Base-by-base conservation (phyloP, 2,797 vertebrate genomes). In the Xenopus petersii region DNA sequence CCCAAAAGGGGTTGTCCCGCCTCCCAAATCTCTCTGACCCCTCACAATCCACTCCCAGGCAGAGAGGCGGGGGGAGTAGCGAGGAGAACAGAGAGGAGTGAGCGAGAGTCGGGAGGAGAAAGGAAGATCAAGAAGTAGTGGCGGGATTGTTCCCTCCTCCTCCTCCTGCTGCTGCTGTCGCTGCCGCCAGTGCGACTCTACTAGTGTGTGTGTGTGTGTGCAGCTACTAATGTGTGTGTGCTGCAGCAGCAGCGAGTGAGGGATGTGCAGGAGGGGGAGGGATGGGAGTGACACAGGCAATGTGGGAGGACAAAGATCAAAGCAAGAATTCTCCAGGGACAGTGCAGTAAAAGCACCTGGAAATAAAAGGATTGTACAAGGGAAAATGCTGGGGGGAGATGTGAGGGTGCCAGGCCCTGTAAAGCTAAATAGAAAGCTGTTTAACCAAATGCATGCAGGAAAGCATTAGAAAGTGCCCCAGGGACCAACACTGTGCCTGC, bases 261-360 rank as follows among this genome's bases (percentile, higher is more conserved):
- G 33, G 36, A 33, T 60, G 36, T 54, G 74, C 36, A 36, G 24
- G 67, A 30, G 12, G 64, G 66, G 13, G 48, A 67, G 66, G 26
- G 30, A 36, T 46, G 74, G 60, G 61, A 64, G 61, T 75, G 73
- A 69, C 70, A 67, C 21, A 36, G 47, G 9, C 46, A 55, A 70
- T 33, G 69, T 26, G 66, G 70, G 59, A 69, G 70, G 71, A 78
- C 75, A 73, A 69, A 73, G 75, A 78, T 78, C 76, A 78, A 78
- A 78, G 75, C 5, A 24, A 13, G 17, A 67, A 67, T 68, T 15
- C 64, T 26, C 47, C 16, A 30, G 67, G 66, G 73, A 69, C 66
- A 56, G 58, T 63, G 59, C 60, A 21, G 26, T 16, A 24, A 60
- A 59, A 46, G 36, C 62, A 64, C 62, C 33, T 64, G 62, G 24